These are phyloP conservation scores for Pentamera pediparva DNA, from an alignment of 53 echinoderm and acorn worm genomes.

Conservation along the genomic window DNA sequence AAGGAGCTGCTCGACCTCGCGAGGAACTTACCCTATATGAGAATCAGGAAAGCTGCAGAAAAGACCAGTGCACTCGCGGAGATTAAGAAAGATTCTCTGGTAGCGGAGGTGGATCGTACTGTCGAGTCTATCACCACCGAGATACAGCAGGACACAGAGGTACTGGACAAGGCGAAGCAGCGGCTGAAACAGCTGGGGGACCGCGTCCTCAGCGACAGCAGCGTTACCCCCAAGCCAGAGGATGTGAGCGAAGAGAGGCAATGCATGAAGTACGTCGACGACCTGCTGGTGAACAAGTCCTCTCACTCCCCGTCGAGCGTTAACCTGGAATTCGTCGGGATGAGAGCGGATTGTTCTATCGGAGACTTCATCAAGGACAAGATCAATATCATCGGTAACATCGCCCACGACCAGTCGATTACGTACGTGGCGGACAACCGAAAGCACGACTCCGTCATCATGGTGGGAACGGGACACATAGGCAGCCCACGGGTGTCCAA, in stretches of 20 bases:
- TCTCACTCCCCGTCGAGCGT: not conserved
- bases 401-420: not conserved
- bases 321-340: conserved; percentile 8
- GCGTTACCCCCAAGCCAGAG: not conserved
- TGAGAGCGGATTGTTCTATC: conserved; percentile 10
- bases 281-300: not conserved
- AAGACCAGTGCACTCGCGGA: not conserved
- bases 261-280: not conserved
- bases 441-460: conserved; percentile 1
- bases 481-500: not conserved
- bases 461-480: not conserved
- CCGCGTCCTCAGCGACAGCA: not conserved
- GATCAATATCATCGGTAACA: not conserved
- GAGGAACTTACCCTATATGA: not conserved
- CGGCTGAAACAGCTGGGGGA: not conserved
- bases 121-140: not conserved
- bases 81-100: not conserved
- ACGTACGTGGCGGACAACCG: conserved; percentile 10
- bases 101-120: not conserved
- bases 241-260: not conserved
- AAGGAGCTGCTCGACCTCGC: conserved; percentile 5
- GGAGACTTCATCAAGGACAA: conserved; percentile 8
- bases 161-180: not conserved
- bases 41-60: not conserved
- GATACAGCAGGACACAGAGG: not conserved